Conservation (phyloP, 1,140 invertebrate genomes). For the Andrena cerasifolii region DNA sequence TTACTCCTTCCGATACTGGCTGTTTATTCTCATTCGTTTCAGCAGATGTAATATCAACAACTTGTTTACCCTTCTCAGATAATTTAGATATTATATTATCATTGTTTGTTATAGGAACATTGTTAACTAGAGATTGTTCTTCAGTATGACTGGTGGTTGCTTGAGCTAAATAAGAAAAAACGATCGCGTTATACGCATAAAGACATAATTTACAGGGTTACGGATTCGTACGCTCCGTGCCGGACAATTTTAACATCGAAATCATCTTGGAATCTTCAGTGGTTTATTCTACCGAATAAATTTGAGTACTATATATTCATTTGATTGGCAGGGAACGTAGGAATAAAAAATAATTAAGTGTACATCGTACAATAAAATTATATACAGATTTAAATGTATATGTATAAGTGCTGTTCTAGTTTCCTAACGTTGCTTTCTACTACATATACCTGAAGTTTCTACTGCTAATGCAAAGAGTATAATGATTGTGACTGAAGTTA, state of each 20-base stretch:
- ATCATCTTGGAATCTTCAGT: not conserved
- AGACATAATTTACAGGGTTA: not conserved
- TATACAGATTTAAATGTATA: not conserved
- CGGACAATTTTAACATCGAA: not conserved
- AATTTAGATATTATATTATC: constrained; percentile 30
- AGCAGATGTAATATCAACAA: not conserved
- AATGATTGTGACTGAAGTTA: constrained; percentile 22
- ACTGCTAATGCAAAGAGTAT: not conserved
- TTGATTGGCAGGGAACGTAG: not conserved
- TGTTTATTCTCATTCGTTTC: not conserved
- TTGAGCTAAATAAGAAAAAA: constrained; percentile 51
- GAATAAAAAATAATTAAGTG: not conserved
- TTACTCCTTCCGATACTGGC: not conserved
- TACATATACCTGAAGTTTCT: not conserved
- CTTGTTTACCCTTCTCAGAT: constrained; percentile 13
- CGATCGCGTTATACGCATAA: constrained; percentile 15
- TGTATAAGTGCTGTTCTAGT: not conserved
- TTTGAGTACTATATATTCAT: not conserved
- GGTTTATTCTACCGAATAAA: not conserved
- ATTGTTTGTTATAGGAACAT: constrained; percentile 41
- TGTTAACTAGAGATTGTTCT: constrained; percentile 49
- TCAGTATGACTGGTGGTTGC: constrained; percentile 24
- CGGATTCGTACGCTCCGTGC: constrained; percentile 5
- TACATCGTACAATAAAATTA: not conserved
- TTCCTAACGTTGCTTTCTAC: not conserved